phyloP scores from a whole-genome alignment of 2,888 invertebrate genomes.

The Itoplectis maculator region DNA sequence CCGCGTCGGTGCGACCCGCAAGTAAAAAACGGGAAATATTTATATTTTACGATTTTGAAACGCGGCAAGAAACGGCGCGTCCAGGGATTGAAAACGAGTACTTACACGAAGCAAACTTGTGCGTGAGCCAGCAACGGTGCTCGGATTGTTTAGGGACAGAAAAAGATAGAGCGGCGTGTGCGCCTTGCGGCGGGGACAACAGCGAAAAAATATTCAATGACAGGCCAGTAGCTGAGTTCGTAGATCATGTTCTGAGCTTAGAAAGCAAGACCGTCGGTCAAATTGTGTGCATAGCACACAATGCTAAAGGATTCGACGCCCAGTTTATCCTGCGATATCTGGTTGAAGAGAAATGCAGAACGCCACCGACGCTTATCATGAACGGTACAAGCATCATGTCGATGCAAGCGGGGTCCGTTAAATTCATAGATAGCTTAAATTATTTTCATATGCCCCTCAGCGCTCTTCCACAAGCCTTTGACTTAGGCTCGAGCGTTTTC shows the following conservation, averaged over 20 bases:
- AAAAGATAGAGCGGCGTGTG: not conserved
- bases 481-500: not conserved
- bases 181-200: not conserved
- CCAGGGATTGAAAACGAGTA: not conserved
- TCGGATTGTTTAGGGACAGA: not conserved
- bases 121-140: not conserved
- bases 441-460: not conserved
- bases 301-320: conserved; percentile 51
- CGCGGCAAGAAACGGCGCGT: not conserved
- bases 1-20: not conserved
- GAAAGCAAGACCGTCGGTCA: not conserved
- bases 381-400: conserved; percentile 11
- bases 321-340: conserved; percentile 44
- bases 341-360: conserved; percentile 6
- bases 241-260: not conserved
- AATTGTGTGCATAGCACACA: conserved; percentile 54
- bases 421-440: not conserved
- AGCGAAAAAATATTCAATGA: not conserved
- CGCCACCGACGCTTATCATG: not conserved
- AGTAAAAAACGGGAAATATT: not conserved
- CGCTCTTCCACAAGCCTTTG: not conserved
- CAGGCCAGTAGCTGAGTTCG: not conserved
- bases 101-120: not conserved
- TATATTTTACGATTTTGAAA: not conserved
- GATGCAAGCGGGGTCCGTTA: not conserved